Evolutionary conservation across 1,140 invertebrate genomes (phyloP), one percentile per base, ranked within the genome.

Genomic region (Thaumetopoea pityocampa): DNA sequence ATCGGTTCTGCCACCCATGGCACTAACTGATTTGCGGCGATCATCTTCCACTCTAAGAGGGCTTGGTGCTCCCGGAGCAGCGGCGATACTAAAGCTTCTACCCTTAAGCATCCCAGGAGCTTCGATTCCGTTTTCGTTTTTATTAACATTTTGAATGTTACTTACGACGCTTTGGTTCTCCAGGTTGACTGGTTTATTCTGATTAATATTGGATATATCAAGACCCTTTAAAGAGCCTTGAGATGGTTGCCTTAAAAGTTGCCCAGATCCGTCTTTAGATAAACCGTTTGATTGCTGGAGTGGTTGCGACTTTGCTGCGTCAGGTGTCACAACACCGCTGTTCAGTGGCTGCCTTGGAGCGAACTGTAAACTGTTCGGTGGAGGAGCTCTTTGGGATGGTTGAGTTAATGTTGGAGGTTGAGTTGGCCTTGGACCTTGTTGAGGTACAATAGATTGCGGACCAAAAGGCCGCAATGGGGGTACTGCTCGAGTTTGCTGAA

Each of bases 71-170:
- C 77, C 80, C 12, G 80, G 72, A 27, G 84, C 79, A 20, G 81
- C 85, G 29, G 84, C 73, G 55, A 86, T 86, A 38, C 85, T 86
- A 40, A 60, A 86, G 46, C 85, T 86, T 62, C 85, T 73, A 11
- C 70, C 79, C 66, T 86, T 86, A 14, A 65, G 45, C 34, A 61
- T 47, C 40, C 68, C 67, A 9, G 72, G 53, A 23, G 67, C 57
- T 35, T 79, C 77, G 51, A 61, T 56, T 29, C 51, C 67, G 57
- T 63, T 67, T 41, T 82, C 78, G 8, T 52, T 22, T 38, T 72
- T 77, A 34, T 36, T 58, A 27, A 44, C 45, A 53, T 67, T 68
- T 55, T 67, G 68, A 20, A 50, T 67, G 19, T 71, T 69, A 70
- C 67, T 64, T 11, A 48, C 36, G 26, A 44, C 37, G 12, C 19